These are phyloP conservation scores for Lasioglossum villosulum DNA, from an alignment of 2,888 invertebrate genomes.

Conservation along the genomic window DNA sequence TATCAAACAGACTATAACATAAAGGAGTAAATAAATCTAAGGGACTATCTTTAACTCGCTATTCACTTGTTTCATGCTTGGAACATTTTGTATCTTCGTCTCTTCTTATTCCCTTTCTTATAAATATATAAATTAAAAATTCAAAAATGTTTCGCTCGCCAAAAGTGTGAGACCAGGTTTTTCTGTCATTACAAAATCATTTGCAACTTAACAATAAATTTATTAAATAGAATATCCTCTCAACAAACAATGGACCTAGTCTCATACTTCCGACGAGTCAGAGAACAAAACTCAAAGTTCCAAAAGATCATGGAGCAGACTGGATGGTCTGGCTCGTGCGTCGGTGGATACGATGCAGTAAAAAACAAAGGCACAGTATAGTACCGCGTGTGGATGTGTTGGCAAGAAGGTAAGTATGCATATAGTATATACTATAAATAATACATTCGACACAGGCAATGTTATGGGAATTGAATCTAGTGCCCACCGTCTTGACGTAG, in stretches of 20 bases:
- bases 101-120: background rate
- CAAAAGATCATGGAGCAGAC: background rate
- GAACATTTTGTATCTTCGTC: background rate
- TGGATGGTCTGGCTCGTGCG: background rate
- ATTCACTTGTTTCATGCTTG: background rate
- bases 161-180: background rate
- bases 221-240: background rate
- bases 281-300: background rate
- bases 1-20: background rate
- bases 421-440: background rate
- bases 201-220: too few species aligned
- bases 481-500: conserved; percentile 94
- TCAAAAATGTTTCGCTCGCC: background rate
- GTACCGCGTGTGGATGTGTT: background rate
- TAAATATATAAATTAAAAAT: background rate
- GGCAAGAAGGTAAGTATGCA: background rate
- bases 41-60: background rate
- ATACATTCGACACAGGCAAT: conserved; percentile 29
- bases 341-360: background rate
- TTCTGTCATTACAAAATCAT: too few species aligned
- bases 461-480: conserved; percentile 24
- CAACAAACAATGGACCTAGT: background rate
- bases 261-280: background rate
- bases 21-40: background rate
- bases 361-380: background rate